Evolutionary conservation across 1,140 invertebrate genomes (phyloP), one percentile per base, ranked within the genome.

Genomic region (Zaprionus capensis): DNA sequence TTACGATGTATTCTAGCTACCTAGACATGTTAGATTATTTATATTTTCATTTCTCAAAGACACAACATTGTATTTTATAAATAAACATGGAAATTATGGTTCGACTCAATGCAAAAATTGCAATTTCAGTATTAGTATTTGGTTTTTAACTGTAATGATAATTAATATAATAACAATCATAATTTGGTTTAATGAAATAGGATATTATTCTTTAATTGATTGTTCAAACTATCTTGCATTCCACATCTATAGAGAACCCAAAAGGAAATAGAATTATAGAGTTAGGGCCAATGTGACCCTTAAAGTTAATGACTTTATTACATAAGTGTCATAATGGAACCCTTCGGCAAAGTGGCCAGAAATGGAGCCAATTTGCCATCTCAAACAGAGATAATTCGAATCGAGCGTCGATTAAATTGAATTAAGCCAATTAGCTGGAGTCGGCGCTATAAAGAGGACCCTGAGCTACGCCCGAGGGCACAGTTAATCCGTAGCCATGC

Each of bases 391-490:
- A 85, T 85, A 82, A 70, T 57, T 36, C 26, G 46, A 71, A 76
- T 85, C 68, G 69, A 58, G 31, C 22, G n/a, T 7, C 63, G 53
- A 78, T 85, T 84, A 70, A 72, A 56, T 71, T 68, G 26, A 75
- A 84, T 81, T 62, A 80, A 70, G 59, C 53, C 59, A 69, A 86
- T 87, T 77, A 82, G 26, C 46, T 24, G 41, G 9, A 15, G n/a
- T n/a, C n/a, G 26, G 22, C 49, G 58, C 63, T 86, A 79, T 79
- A 82, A 82, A 78, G 28, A 53, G 38, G 6, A 36, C 17, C 11
- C n/a, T 11, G 11, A 7, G 24, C 12, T 36, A 9, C 4, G 56
- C 38, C 20, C 11, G 24, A 12, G 7, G 11, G 11, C 41, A 71
- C 49, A 75, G 34, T 66, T 22, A 79, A 14, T 44, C 6, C 17